Conservation (phyloP, 2,888 invertebrate genomes). For the Halictus ligatus region DNA sequence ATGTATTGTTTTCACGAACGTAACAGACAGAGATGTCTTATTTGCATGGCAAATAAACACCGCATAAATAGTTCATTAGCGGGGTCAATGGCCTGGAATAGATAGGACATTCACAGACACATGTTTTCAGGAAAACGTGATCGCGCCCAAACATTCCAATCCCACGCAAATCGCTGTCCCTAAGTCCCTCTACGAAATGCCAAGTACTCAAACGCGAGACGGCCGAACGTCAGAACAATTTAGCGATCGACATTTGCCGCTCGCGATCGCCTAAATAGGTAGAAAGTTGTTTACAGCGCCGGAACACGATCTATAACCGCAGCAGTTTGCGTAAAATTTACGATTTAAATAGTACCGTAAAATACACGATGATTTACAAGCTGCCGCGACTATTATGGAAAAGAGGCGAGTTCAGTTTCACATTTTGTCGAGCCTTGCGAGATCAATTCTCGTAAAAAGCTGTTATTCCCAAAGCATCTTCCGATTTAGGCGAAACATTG, state of each 20-base stretch:
- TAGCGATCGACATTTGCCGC: conserved; percentile 43
- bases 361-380: background rate
- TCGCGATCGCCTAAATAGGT: conserved; percentile 24
- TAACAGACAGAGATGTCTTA: conserved; percentile 15
- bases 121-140: conserved; percentile 73
- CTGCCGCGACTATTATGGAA: background rate
- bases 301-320: background rate
- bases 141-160: conserved; percentile 78
- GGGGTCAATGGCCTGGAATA: conserved; percentile 39
- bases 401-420: background rate
- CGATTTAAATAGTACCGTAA: background rate
- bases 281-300: conserved; percentile 31
- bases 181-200: conserved; percentile 68
- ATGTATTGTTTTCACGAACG: background rate
- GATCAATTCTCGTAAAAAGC: background rate
- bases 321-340: background rate
- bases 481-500: background rate
- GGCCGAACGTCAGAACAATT: conserved; percentile 57
- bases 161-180: conserved; percentile 76
- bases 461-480: background rate
- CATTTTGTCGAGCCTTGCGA: background rate
- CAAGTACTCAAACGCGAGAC: conserved; percentile 55
- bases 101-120: conserved; percentile 38
- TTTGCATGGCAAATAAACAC: conserved; percentile 20
- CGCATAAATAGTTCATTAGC: conserved; percentile 48